Evolutionary conservation across 2,888 invertebrate genomes (phyloP).

Genomic region (Rugalucina vietnamica): DNA sequence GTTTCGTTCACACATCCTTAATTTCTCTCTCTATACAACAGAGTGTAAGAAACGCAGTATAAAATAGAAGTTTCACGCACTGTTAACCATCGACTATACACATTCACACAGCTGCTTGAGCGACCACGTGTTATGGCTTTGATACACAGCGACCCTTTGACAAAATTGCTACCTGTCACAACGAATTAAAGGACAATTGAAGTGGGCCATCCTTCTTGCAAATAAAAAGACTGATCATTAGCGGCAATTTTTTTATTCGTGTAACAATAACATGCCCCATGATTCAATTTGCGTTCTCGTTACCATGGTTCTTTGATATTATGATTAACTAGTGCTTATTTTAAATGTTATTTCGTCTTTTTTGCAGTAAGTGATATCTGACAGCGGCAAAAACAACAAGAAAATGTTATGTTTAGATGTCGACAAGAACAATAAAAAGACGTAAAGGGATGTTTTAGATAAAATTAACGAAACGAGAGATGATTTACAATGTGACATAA

Average conservation of each 20-base stretch:
- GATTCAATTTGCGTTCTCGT: not conserved
- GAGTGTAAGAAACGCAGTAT: slow-evolving; percentile 52
- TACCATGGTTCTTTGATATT: slow-evolving; percentile 6
- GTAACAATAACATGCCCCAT: slow-evolving; percentile 12
- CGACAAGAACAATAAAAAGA: too few relatives aligned
- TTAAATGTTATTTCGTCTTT: not conserved
- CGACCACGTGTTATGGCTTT: slow-evolving; percentile 19
- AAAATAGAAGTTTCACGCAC: slow-evolving; percentile 62
- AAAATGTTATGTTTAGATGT: too few relatives aligned
- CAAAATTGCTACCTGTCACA: slow-evolving; percentile 21
- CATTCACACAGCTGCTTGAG: slow-evolving; percentile 20
- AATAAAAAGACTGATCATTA: slow-evolving; percentile 3
- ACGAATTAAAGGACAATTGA: not conserved
- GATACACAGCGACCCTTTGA: slow-evolving; percentile 14
- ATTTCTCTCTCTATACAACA: slow-evolving; percentile 16
- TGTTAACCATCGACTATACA: slow-evolving; percentile 39
- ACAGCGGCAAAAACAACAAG: not conserved
- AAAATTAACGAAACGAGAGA: too few relatives aligned
- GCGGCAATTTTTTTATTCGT: not conserved
- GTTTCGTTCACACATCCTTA: slow-evolving; percentile 18
- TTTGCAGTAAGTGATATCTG: not conserved
- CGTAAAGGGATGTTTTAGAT: too few relatives aligned
- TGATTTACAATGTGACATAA: too few relatives aligned
- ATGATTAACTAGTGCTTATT: not conserved
- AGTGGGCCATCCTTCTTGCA: not conserved